A percentile compares a stretch with the other conserved stretches of the same genome.
Evolutionary conservation across 2,113 vertebrate genomes (phyloP).

Genomic region (Neomonachus schauinslandi): DNA sequence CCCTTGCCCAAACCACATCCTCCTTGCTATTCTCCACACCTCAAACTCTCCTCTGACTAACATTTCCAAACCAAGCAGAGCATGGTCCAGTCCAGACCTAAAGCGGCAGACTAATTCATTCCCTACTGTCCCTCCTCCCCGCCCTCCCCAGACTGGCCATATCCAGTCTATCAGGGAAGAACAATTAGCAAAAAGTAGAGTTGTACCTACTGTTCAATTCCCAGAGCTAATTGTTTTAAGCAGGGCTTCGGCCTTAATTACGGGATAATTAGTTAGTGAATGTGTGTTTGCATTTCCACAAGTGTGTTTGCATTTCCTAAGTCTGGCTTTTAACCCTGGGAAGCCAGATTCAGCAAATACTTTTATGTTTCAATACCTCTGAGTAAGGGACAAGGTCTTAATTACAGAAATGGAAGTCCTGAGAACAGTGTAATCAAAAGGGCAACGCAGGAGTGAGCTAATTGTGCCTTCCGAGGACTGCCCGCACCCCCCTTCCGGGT

Average conservation of each 20-base stretch:
- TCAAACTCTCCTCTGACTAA: slow-evolving; percentile 66
- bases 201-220: slow-evolving; percentile 64
- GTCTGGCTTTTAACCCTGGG: slow-evolving; percentile 76
- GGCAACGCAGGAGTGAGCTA: slow-evolving; percentile 53
- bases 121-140: neutral
- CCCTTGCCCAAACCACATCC: slow-evolving; percentile 81
- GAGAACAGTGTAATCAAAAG: slow-evolving; percentile 48
- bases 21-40: slow-evolving; percentile 66
- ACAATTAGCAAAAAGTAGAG: slow-evolving; percentile 58
- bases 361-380: slow-evolving; percentile 72
- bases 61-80: slow-evolving; percentile 61
- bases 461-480: slow-evolving; percentile 24
- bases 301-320: slow-evolving; percentile 75
- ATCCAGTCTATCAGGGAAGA: slow-evolving; percentile 18
- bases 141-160: neutral
- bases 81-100: slow-evolving; percentile 10
- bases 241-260: slow-evolving; percentile 72
- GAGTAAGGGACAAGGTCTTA: slow-evolving; percentile 74
- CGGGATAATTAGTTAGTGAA: slow-evolving; percentile 72
- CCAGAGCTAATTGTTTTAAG: slow-evolving; percentile 78
- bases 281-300: slow-evolving; percentile 75
- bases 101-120: neutral
- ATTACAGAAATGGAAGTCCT: slow-evolving; percentile 57
- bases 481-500: neutral
- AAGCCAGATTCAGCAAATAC: slow-evolving; percentile 77